phyloP scores from a whole-genome alignment of 2,797 vertebrate genomes.

The Vultur gryphus region DNA sequence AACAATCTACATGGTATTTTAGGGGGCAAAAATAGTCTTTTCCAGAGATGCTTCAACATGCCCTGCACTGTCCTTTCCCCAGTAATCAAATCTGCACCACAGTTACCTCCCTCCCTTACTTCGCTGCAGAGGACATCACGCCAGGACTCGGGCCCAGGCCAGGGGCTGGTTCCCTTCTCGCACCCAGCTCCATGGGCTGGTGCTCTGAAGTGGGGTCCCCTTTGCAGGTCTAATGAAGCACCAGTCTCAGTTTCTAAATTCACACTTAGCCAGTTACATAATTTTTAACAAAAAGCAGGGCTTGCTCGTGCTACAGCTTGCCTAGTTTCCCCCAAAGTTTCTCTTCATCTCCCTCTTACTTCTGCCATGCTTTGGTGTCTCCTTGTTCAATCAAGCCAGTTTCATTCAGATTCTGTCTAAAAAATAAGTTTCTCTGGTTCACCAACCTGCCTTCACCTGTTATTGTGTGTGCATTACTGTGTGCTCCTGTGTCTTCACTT shows the following conservation, averaged over 20 bases:
- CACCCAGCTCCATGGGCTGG: neutral
- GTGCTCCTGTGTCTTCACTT: neutral
- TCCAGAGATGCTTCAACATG: neutral
- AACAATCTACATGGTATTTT: neutral
- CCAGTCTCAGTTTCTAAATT: neutral
- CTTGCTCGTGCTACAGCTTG: neutral
- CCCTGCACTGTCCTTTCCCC: neutral
- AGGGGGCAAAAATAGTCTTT: neutral
- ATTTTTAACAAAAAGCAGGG: neutral
- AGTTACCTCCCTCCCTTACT: neutral
- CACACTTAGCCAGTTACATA: neutral
- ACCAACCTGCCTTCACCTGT: neutral
- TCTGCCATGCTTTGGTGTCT: neutral
- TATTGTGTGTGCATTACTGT: neutral
- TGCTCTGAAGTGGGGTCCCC: fast-evolving
- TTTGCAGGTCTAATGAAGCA: neutral
- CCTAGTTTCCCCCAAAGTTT: neutral
- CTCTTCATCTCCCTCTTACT: neutral
- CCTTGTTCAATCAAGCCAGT: neutral
- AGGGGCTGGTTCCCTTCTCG: neutral
- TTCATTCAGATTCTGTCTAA: neutral
- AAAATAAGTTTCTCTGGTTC: neutral
- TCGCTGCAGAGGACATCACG: neutral
- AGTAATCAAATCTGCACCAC: too few species aligned
- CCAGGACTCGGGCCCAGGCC: neutral